Percentiles rank a stretch among this genome's conserved stretches.
Evolutionary conservation across 2,113 vertebrate species (phyloP).

Genomic region (Hypanus sabinus): DNA sequence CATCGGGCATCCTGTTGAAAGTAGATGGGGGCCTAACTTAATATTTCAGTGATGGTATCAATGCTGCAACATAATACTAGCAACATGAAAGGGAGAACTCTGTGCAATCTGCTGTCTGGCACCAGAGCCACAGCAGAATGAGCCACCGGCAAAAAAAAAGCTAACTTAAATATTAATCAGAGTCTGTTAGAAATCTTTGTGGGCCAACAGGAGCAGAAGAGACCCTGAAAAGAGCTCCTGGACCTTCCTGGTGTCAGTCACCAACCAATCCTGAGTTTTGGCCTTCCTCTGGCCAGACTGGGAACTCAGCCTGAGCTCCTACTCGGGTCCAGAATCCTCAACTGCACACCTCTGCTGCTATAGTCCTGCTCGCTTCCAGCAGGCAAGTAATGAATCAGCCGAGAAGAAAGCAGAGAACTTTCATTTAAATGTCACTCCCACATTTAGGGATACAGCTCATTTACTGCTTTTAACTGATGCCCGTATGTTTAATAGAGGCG

Average conservation of each 20-base stretch:
- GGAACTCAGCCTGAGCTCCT: not conserved
- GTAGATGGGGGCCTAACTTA: not conserved
- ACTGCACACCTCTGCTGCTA: not conserved
- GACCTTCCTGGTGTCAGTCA: not conserved
- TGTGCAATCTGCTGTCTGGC: not conserved
- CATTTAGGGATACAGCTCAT: not conserved
- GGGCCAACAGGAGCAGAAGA: not conserved
- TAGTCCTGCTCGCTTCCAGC: not conserved
- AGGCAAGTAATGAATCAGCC: not conserved
- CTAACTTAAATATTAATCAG: not conserved
- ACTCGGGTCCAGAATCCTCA: too few relatives aligned
- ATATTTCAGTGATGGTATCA: not conserved
- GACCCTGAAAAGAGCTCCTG: not conserved
- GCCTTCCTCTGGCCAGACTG: not conserved
- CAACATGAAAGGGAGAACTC: not conserved
- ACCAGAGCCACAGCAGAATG: not conserved
- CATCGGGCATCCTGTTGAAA: not conserved
- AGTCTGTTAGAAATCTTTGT: not conserved
- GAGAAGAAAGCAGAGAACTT: not conserved
- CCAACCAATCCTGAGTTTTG: not conserved
- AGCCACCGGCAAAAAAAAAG: not conserved
- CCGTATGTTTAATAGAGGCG: not conserved
- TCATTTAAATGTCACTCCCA: not conserved
- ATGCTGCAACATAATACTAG: not conserved
- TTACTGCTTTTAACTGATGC: not conserved